Percentiles rank a stretch among this genome's conserved stretches.
These are phyloP conservation scores for Cataglyphis hispanica DNA, from an alignment of 1,140 invertebrate genomes.

Conservation along the genomic window DNA sequence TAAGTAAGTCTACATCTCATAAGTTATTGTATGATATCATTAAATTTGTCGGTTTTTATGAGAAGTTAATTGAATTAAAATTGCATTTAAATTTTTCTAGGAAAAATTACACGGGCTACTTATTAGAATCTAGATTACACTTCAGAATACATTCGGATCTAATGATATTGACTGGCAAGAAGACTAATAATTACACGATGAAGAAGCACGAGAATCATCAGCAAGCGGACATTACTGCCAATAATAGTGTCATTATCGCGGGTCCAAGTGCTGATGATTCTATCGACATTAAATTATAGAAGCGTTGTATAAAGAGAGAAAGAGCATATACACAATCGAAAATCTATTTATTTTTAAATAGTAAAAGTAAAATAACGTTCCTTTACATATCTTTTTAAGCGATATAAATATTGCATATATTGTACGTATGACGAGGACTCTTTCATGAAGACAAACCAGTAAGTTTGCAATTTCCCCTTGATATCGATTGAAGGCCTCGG, in stretches of 20 bases:
- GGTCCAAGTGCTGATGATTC: slow-evolving; percentile 38
- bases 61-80: slow-evolving; percentile 18
- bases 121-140: slow-evolving; percentile 95
- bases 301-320: not conserved
- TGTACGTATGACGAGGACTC: not conserved
- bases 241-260: slow-evolving; percentile 62
- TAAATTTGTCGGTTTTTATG: not conserved
- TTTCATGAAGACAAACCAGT: not conserved
- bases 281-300: slow-evolving; percentile 30
- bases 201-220: slow-evolving; percentile 39
- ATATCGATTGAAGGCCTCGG: slow-evolving; percentile 12
- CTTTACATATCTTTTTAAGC: slow-evolving; percentile 30
- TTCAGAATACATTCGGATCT: slow-evolving; percentile 95
- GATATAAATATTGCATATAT: not conserved
- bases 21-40: not conserved
- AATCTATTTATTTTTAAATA: slow-evolving; percentile 22
- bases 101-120: slow-evolving; percentile 96
- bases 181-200: slow-evolving; percentile 67
- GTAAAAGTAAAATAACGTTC: not conserved
- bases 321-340: not conserved
- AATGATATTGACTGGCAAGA: slow-evolving; percentile 86
- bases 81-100: slow-evolving; percentile 83
- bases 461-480: slow-evolving; percentile 6
- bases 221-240: slow-evolving; percentile 43
- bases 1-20: slow-evolving; percentile 88